These are phyloP conservation scores for Dascyllus trimaculatus DNA, from an alignment of 2,113 vertebrate genomes.

Conservation along the genomic window DNA sequence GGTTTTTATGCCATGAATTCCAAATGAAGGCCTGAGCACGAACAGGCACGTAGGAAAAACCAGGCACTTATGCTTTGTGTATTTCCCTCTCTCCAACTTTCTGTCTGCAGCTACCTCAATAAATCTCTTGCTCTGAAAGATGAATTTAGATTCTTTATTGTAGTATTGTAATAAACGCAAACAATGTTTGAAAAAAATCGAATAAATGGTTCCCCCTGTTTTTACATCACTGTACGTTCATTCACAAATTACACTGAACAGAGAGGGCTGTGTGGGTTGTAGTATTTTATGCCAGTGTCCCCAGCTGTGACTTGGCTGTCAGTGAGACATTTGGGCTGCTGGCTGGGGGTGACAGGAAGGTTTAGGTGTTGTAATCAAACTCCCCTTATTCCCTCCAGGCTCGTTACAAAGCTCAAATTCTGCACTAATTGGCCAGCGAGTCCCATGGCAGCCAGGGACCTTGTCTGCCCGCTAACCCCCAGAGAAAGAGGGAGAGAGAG, in stretches of 20 bases:
- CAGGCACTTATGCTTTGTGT: constrained; percentile 67
- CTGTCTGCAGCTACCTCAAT: constrained; percentile 54
- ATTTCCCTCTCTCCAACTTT: constrained; percentile 61
- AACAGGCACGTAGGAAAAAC: constrained; percentile 62
- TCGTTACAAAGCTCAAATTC: constrained; percentile 75
- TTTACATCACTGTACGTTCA: constrained; percentile 24
- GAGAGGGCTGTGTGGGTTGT: constrained; percentile 54
- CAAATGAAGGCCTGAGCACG: constrained; percentile 68
- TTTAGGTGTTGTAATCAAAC: constrained; percentile 83
- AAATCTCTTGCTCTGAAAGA: constrained; percentile 59
- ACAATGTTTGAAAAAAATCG: constrained; percentile 30
- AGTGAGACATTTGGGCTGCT: constrained; percentile 72
- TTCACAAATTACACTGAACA: constrained; percentile 59
- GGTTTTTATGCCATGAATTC: constrained; percentile 74
- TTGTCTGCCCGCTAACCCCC: constrained; percentile 66
- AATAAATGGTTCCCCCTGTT: constrained; percentile 37
- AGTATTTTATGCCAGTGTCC: constrained; percentile 28
- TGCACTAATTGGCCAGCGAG: constrained; percentile 78
- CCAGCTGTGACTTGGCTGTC: constrained; percentile 81
- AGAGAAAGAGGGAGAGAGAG: constrained; percentile 40
- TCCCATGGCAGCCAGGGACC: constrained; percentile 70
- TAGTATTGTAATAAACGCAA: constrained; percentile 43
- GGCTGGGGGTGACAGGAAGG: constrained; percentile 76
- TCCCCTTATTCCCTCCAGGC: constrained; percentile 74
- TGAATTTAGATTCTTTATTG: constrained; percentile 27